These are phyloP conservation scores for Popillia japonica DNA, from an alignment of 1,140 invertebrate genomes.

Conservation along the genomic window DNA sequence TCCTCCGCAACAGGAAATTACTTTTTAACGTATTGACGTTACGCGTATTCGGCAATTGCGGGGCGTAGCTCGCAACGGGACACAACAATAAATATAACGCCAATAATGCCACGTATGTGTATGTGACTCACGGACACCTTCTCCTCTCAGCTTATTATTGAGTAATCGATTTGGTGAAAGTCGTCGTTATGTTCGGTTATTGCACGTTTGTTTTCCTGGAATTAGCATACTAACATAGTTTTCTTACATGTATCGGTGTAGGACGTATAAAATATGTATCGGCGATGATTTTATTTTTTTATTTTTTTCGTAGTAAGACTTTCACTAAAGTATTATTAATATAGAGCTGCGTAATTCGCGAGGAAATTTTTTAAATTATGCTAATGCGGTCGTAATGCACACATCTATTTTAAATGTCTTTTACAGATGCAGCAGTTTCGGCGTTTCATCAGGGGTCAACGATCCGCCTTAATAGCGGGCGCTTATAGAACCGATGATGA, in stretches of 20 bases:
- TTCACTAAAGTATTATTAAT: too few species aligned
- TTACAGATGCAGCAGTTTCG: too few species aligned
- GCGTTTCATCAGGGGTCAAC: too few species aligned
- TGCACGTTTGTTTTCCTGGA: neutral
- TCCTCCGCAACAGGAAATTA: conserved; percentile 13
- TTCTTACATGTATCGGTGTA: neutral
- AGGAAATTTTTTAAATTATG: neutral
- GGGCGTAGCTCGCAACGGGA: neutral
- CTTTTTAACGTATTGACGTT: neutral
- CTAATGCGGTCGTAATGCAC: too few species aligned
- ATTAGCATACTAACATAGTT: conserved; percentile 2
- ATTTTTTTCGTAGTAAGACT: too few species aligned
- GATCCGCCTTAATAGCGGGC: too few species aligned
- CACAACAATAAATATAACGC: conserved; percentile 6
- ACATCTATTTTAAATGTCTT: too few species aligned
- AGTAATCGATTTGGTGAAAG: conserved; percentile 5
- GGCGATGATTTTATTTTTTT: too few species aligned
- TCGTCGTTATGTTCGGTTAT: neutral
- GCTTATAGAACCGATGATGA: too few species aligned
- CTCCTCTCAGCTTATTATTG: neutral
- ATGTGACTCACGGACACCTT: neutral
- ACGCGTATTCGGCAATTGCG: conserved; percentile 2
- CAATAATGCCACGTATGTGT: neutral
- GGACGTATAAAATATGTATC: too few species aligned
- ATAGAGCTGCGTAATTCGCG: neutral